A percentile compares a stretch with the other conserved stretches of the same genome.
Evolutionary conservation across 2,888 invertebrate species (phyloP).

Genomic region (Standfussiana lucernea): DNA sequence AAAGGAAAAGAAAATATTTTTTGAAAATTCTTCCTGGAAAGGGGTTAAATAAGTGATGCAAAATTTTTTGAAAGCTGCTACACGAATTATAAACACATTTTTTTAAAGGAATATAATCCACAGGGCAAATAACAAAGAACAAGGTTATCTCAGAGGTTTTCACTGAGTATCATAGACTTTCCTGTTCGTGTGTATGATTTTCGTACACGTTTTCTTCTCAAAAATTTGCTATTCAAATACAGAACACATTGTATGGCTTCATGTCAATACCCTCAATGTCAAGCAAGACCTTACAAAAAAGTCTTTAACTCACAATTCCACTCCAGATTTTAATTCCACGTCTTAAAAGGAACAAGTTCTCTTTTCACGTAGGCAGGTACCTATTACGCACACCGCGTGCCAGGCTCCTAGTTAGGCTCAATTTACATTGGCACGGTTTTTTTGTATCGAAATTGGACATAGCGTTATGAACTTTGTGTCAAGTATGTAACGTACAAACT

Average conservation of each 20-base stretch:
- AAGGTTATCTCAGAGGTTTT: not conserved
- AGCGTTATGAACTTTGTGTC: not conserved
- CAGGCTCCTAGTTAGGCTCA: conserved; percentile 70
- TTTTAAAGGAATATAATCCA: not conserved
- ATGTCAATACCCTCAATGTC: conserved; percentile 27
- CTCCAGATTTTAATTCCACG: conserved; percentile 55
- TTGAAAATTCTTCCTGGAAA: not conserved
- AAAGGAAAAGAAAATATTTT: not conserved
- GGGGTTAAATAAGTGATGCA: not conserved
- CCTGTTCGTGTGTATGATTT: not conserved
- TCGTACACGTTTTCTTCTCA: not conserved
- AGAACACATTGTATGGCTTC: not conserved
- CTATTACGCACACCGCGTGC: conserved; percentile 63
- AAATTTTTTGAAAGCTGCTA: too few relatives aligned
- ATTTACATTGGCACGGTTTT: not conserved
- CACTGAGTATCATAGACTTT: not conserved
- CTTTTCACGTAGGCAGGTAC: conserved; percentile 58
- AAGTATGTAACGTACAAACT: not conserved
- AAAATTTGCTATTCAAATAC: not conserved
- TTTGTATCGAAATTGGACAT: not conserved
- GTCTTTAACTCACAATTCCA: conserved; percentile 22
- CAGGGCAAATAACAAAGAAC: not conserved
- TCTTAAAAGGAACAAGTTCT: conserved; percentile 48
- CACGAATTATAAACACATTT: not conserved
- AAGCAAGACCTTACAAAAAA: conserved; percentile 14